Conservation (phyloP, 2,113 vertebrate genomes). For the Patagioenas fasciata region DNA sequence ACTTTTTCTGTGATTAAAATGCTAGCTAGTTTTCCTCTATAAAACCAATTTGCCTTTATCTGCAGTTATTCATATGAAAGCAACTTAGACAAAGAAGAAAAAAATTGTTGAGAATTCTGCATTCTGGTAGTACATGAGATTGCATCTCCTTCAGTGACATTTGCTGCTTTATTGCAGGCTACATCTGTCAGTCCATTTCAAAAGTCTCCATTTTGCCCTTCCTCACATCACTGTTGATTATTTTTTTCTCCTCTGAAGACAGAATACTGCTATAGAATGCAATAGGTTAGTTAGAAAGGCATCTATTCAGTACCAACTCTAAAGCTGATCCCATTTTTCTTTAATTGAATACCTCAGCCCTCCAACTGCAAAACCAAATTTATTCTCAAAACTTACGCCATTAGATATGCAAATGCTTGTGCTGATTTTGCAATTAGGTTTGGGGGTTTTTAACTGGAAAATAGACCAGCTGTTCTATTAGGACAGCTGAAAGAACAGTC, state of each 20-base stretch:
- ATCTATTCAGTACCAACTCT: background rate
- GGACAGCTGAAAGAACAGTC: background rate
- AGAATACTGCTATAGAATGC: background rate
- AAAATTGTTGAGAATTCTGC: background rate
- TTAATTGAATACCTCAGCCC: too few relatives aligned
- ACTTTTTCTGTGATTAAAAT: background rate
- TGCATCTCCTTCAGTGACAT: rapidly evolving
- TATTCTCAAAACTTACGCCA: background rate
- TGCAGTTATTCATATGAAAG: background rate
- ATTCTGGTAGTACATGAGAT: background rate
- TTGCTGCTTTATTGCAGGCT: background rate
- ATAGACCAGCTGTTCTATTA: background rate
- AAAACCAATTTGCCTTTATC: constrained; percentile 1
- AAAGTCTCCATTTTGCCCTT: background rate
- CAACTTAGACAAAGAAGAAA: background rate
- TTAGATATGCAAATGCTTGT: background rate
- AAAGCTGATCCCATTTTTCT: background rate
- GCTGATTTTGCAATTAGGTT: background rate
- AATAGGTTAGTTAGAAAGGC: background rate
- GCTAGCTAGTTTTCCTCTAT: background rate
- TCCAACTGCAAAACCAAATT: too few relatives aligned
- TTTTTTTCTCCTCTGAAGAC: background rate
- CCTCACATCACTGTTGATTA: background rate
- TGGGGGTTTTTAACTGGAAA: background rate
- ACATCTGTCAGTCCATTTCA: background rate